Evolutionary conservation across 2,888 invertebrate genomes (phyloP).

Genomic region (Tyria jacobaeae): DNA sequence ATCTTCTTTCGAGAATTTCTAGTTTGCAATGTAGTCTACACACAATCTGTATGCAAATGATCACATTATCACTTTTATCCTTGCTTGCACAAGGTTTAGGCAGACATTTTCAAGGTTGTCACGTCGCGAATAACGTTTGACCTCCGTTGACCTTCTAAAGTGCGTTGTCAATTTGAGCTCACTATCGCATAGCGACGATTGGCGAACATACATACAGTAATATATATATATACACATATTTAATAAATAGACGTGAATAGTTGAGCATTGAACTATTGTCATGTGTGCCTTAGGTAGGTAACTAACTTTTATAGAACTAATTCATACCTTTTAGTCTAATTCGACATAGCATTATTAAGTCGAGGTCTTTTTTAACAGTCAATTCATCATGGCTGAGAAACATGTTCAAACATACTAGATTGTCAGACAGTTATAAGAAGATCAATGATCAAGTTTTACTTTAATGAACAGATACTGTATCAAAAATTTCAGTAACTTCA

Average conservation of each 20-base stretch:
- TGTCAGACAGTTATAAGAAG: no score
- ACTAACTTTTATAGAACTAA: not conserved
- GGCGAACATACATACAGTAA: not conserved
- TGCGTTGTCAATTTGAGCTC: not conserved
- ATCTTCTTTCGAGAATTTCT: not conserved
- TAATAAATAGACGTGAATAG: not conserved
- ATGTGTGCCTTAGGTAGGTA: not conserved
- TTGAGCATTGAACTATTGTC: not conserved
- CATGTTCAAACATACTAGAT: not conserved
- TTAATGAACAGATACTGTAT: no score
- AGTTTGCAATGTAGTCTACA: not conserved
- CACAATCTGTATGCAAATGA: not conserved
- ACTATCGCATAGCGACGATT: not conserved
- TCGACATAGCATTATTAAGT: not conserved
- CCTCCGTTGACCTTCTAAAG: conserved; percentile 8
- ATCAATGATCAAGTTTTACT: no score
- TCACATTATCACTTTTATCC: not conserved
- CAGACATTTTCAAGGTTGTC: not conserved
- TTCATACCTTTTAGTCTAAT: not conserved
- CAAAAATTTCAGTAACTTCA: no score
- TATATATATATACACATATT: no score
- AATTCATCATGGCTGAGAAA: not conserved
- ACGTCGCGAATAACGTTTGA: not conserved
- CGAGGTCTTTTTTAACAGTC: not conserved
- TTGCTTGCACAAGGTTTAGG: not conserved